Evolutionary conservation across 2,113 vertebrate genomes (phyloP), one percentile per base, ranked within the genome.

Genomic region (Dasyornis broadbenti): DNA sequence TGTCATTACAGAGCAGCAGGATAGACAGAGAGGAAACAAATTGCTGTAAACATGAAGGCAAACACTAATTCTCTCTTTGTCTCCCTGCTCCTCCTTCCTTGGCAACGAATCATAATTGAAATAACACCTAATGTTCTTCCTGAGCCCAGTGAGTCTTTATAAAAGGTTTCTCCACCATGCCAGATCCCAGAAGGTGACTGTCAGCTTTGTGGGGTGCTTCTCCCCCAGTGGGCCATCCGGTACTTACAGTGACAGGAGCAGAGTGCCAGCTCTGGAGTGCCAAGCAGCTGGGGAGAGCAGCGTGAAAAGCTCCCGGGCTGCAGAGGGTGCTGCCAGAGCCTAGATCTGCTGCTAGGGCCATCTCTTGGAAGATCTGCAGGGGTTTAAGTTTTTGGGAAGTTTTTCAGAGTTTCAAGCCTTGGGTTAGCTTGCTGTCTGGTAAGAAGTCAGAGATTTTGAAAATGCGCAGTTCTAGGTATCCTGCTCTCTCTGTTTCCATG

Each of bases 161-260:
- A 14, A 31, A 52, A 39, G 16, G 26, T 54, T 79, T 57, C 63
- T 76, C 44, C 57, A 65, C 63, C 3, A 1, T 0, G 8, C 31
- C 60, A 37, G 68, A 24, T 84, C 40, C 5, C 35, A 8, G 71
- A 57, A 86, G 63, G 63, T n/a, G 52, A 30, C 50, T 42, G 42
- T 37, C 13, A 71, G 57, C 49, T 56, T 68, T 0, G 3, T 27
- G 18, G 33, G 4, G 1, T 37, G 61, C 27, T 47, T 80, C 54
- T 61, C 3, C 7, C 11, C 11, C 0, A 0, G 10, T 4, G 2
- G 31, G 44, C 0, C 2, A 28, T 73, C 14, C 0, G 0, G 47
- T n/a, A 19, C 10, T 61, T 11, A 3, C 0, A 14, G 20, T 28
- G 45, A 40, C 7, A 50, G 52, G 52, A 63, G 27, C 42, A 10